Base-by-base conservation (phyloP, 2,888 invertebrate genomes). In the Boloria selene region DNA sequence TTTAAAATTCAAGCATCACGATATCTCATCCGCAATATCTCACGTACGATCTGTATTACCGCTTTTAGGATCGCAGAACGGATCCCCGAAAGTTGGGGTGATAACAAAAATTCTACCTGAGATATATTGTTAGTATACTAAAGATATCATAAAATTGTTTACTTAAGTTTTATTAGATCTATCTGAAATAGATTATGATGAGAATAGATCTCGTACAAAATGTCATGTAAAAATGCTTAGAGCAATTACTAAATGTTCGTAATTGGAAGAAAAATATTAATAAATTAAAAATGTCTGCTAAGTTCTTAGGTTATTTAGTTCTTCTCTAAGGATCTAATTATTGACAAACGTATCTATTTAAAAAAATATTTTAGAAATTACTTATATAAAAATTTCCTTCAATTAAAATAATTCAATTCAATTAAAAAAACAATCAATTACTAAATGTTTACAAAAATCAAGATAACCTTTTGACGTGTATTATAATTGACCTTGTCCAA, bases 31-130 rank as follows among this genome's bases (percentile, higher is more conserved):
- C 70, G 52, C 67, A 81, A 83, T 81, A 90, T 90, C 89, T 88
- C 90, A 91, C 90, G 90, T 90, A 81, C 87, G 78, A 90, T 90
- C 90, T 87, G 84, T 86, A 89, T 88, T 85, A 81, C 86, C 83
- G 76, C 80, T 84, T 84, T 78, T 74, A 79, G 82, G 83, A 78
- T 77, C 78, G 75, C 73, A 71, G 79, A 78, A 78, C 75, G 77
- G 79, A 77, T 79, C 81, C 79, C 78, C 75, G 74, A 82, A 85
- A 81, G 79, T 79, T 77, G 76, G 75, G 77, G 74, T 72, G 83
- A 82, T 86, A 86, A 81, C 80, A 78, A 81, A 82, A 84, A 82
- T 77, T 75, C 65, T 67, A 65, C 64, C 69, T 69, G 66, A 63
- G 66, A 63, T 63, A 58, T 64, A 65, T 61, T 53, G 52, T 64